A percentile compares a stretch with the other conserved stretches of the same genome.
phyloP scores from a whole-genome alignment of 2,888 invertebrate genomes.

The Latheticus oryzae region DNA sequence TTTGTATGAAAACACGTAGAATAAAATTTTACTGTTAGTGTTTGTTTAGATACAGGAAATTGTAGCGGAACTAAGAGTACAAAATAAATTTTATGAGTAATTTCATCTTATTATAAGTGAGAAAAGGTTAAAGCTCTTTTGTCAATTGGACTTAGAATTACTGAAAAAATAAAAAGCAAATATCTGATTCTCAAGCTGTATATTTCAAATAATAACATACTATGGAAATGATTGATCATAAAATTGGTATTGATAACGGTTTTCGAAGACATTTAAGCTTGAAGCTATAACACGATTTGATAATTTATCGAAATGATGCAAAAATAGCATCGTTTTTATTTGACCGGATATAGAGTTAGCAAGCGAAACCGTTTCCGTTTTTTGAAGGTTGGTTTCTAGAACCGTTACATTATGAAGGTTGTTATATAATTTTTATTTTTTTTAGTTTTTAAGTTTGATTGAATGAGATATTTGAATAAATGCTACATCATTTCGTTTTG shows the following conservation, averaged over 20 bases:
- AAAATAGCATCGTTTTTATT: constrained; percentile 32
- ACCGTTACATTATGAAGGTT: constrained; percentile 52
- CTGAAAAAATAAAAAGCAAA: no score
- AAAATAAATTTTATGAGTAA: constrained; percentile 36
- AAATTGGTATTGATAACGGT: constrained; percentile 31
- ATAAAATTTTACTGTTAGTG: constrained; percentile 22
- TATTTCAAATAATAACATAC: no score
- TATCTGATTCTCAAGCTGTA: no score
- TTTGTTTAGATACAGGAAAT: constrained; percentile 28
- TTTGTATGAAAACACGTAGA: constrained; percentile 12
- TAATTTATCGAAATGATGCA: constrained; percentile 14
- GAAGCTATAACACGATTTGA: constrained; percentile 11
- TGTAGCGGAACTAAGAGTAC: constrained; percentile 27
- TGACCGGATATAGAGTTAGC: constrained; percentile 47
- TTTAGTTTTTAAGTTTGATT: no score
- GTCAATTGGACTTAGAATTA: no score
- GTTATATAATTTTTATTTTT: constrained; percentile 33
- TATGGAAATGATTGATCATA: constrained; percentile 11
- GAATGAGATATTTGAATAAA: no score
- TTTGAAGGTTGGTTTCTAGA: constrained; percentile 48
- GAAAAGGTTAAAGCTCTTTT: constrained; percentile 39
- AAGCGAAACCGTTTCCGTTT: constrained; percentile 53
- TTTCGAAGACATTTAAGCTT: constrained; percentile 23
- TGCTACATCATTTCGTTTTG: no score
- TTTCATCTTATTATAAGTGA: constrained; percentile 39